These are phyloP conservation scores for Grapholita molesta DNA, from an alignment of 1,140 invertebrate species.

Conservation along the genomic window DNA sequence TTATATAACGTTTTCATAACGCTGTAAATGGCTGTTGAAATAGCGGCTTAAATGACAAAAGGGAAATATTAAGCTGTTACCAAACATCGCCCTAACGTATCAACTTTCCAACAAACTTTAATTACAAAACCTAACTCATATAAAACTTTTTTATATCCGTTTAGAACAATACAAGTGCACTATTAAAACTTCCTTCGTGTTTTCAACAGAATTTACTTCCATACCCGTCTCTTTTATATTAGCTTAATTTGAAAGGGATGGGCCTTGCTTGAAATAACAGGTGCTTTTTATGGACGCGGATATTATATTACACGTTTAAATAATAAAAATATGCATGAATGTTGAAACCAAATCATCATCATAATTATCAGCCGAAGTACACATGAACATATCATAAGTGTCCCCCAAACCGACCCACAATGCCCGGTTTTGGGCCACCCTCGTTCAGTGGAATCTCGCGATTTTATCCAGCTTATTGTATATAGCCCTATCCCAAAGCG, in stretches of 20 bases:
- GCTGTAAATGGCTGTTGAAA: no score
- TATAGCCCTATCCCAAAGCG: no score
- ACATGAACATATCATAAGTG: no score
- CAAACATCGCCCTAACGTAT: background rate
- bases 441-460: no score
- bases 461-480: no score
- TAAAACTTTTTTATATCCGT: background rate
- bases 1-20: no score
- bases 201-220: background rate
- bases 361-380: no score
- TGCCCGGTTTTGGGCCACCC: no score
- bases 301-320: no score
- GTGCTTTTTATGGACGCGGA: constrained; percentile 26
- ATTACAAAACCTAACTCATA: background rate
- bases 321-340: no score
- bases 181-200: background rate
- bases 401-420: no score
- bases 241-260: background rate
- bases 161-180: background rate
- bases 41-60: background rate
- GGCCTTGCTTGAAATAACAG: constrained; percentile 10
- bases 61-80: background rate
- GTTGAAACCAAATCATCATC: no score
- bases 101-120: background rate
- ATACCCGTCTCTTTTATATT: background rate